These are phyloP conservation scores for Leptonema lineaticorne DNA, from an alignment of 1,140 invertebrate genomes.

Conservation along the genomic window DNA sequence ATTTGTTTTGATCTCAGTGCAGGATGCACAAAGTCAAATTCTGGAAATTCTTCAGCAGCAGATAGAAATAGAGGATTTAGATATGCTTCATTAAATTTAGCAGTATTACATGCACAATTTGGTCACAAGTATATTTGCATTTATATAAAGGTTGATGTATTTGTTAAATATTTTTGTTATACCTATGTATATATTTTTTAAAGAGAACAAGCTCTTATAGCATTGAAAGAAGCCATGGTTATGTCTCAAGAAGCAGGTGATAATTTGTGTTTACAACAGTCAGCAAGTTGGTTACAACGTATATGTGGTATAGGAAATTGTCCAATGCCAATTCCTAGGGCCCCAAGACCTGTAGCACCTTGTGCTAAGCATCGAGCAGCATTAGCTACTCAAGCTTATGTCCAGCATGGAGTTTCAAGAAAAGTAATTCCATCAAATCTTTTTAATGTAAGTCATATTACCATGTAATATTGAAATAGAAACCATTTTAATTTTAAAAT, in stretches of 20 bases:
- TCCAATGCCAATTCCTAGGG: conserved; percentile 44
- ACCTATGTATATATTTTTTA: conserved; percentile 37
- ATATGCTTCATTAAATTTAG: conserved; percentile 87
- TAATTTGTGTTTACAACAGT: conserved; percentile 80
- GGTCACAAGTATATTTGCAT: conserved; percentile 73
- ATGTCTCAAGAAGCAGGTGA: conserved; percentile 87
- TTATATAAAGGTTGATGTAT: conserved; percentile 8
- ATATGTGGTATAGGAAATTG: conserved; percentile 51
- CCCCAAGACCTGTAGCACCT: conserved; percentile 45
- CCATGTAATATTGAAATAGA: not conserved
- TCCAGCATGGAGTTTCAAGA: conserved; percentile 33
- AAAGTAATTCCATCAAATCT: conserved; percentile 30
- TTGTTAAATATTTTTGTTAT: not conserved
- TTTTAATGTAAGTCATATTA: conserved; percentile 17
- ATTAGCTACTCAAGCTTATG: conserved; percentile 40
- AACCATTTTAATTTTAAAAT: not conserved
- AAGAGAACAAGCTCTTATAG: conserved; percentile 74
- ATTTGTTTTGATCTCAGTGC: conserved; percentile 80
- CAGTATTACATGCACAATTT: conserved; percentile 83
- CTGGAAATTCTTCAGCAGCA: conserved; percentile 52
- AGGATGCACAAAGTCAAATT: conserved; percentile 52
- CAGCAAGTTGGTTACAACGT: conserved; percentile 77
- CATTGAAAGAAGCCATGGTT: conserved; percentile 81
- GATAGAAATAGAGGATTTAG: conserved; percentile 76
- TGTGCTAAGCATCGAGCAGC: conserved; percentile 49